These are phyloP conservation scores for Solea senegalensis DNA, from an alignment of 2,113 vertebrate genomes.

Conservation along the genomic window DNA sequence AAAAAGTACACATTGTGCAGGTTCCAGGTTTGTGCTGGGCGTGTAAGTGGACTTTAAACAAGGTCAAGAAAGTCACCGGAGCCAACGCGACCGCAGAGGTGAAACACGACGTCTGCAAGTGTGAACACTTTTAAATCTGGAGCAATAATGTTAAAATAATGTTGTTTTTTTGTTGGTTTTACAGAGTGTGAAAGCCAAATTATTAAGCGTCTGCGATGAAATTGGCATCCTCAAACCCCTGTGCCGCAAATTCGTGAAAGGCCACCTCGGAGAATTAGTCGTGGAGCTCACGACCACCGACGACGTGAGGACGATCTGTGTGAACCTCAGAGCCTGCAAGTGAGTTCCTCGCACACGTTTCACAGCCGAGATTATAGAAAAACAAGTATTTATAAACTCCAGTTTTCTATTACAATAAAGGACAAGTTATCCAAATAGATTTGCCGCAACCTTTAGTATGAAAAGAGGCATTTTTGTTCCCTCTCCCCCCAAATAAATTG, in stretches of 20 bases:
- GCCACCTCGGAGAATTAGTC: not conserved
- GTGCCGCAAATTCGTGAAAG: constrained; percentile 52
- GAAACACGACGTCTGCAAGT: not conserved
- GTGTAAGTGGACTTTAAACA: constrained; percentile 63
- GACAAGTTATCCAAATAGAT: too few relatives aligned
- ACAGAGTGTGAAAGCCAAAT: constrained; percentile 13
- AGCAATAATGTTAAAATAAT: not conserved
- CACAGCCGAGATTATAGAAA: not conserved
- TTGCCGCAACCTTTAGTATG: too few relatives aligned
- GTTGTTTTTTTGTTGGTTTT: not conserved
- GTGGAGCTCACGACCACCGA: constrained; percentile 70
- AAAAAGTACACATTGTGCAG: not conserved
- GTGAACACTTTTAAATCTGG: not conserved
- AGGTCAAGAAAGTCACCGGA: constrained; percentile 30
- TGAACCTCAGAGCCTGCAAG: constrained; percentile 62
- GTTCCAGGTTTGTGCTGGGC: constrained; percentile 63
- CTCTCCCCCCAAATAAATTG: too few relatives aligned
- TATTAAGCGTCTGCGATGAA: constrained; percentile 36
- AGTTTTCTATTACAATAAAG: too few relatives aligned
- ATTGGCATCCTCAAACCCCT: constrained; percentile 45
- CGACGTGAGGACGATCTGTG: constrained; percentile 66
- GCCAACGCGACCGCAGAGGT: constrained; percentile 17
- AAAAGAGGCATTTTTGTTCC: too few relatives aligned
- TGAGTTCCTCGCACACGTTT: constrained; percentile 31
- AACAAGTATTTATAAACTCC: too few relatives aligned